Evolutionary conservation across 2,113 vertebrate genomes (phyloP).

Genomic region (Podarcis muralis): DNA sequence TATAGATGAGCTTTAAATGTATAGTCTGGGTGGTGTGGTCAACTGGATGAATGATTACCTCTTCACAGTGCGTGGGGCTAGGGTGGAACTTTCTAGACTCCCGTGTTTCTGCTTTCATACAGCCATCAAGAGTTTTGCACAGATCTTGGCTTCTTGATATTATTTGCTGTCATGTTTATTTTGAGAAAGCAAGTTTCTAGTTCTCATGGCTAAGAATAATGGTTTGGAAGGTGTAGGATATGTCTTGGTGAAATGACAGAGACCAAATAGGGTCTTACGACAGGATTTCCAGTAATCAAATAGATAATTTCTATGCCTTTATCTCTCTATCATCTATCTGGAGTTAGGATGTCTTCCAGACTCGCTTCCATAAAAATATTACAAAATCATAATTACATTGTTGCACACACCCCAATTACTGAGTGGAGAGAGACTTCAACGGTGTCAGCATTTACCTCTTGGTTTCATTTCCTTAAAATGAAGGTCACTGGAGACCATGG

Average conservation of each 20-base stretch:
- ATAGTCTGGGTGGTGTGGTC: background rate
- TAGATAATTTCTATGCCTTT: background rate
- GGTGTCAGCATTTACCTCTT: too few relatives aligned
- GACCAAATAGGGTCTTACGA: background rate
- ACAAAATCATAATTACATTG: background rate
- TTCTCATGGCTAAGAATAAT: background rate
- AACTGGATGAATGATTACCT: background rate
- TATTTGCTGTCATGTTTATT: background rate
- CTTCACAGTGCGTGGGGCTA: background rate
- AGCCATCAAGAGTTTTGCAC: background rate
- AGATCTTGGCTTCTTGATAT: background rate
- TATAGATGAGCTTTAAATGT: too few relatives aligned
- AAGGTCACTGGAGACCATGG: too few relatives aligned
- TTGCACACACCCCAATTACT: background rate
- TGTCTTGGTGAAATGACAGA: background rate
- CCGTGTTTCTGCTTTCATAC: background rate
- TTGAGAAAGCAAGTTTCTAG: background rate
- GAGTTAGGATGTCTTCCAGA: background rate
- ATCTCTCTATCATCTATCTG: background rate
- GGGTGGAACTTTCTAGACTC: background rate
- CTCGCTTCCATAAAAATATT: background rate
- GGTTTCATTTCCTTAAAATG: too few relatives aligned
- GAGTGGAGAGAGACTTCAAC: too few relatives aligned
- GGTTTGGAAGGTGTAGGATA: background rate
- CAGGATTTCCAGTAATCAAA: background rate